Evolutionary conservation across 2,113 vertebrate species (phyloP), one percentile per base, ranked within the genome.

Genomic region (Toxostoma redivivum): DNA sequence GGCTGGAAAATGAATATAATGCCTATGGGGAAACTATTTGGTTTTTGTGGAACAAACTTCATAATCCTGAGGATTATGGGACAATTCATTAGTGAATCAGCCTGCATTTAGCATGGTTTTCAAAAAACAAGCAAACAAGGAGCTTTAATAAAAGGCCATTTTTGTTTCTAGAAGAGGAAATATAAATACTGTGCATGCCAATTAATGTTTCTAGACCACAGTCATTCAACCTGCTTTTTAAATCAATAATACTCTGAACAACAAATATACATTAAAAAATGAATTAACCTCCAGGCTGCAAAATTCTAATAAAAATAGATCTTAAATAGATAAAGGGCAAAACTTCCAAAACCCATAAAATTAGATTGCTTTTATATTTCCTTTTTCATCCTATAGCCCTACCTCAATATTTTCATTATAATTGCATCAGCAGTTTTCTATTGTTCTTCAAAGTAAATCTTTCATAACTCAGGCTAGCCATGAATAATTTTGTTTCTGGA

Each of bases 271-370:
- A 64, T 85, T 74, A 72, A 92, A 81, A 88, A 88, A 80, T 58
- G 2, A 79, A 81, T 91, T 87, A 78, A 89, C 45, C 37, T 90
- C 23, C 42, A 89, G 78, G 66, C 40, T 91, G 44, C 25, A 89
- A 71, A 91, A 65, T n/a, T 86, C 76, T 87, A 79, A 87, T 87
- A 87, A 94, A 95, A 91, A 88, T 42, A 82, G 21, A 88, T 70
- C 45, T 90, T 73, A 73, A 76, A 60, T 27, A 66, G 62, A 81
- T 53, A 45, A 91, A 82, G 16, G 15, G 27, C 35, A 85, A 57
- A 62, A 53, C 17, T 73, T 90, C 62, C 51, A 82, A 91, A 87
- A 12, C 24, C 23, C 6, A 1, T 84, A 53, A 92, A 94, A 93
- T 74, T 44, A 67, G 67, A 56, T 87, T 90, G 50, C 24, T 93